Conservation (phyloP, 2,113 vertebrate genomes). For the Pitta sordida region DNA sequence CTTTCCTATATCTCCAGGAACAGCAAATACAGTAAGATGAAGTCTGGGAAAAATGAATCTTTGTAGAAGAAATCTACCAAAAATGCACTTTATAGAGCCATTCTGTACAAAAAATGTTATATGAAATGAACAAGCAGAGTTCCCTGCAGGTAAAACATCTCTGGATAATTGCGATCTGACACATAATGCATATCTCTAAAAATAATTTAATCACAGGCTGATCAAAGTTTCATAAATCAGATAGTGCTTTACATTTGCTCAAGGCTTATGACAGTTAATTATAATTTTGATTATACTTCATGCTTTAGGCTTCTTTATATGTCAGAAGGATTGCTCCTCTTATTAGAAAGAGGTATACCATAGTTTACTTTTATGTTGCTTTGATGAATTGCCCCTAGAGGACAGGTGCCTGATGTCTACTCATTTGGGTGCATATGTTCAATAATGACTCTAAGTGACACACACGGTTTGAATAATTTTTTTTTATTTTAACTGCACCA, state of each 20-base stretch:
- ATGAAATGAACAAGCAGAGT: neutral
- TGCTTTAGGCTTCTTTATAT: conserved; percentile 33
- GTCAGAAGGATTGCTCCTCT: conserved; percentile 6
- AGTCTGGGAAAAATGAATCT: neutral
- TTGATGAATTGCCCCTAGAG: conserved; percentile 20
- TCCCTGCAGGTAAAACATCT: neutral
- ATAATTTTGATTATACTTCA: conserved; percentile 54
- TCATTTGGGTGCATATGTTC: conserved; percentile 47
- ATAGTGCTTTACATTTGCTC: conserved; percentile 49
- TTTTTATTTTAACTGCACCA: neutral
- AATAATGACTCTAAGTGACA: conserved; percentile 48
- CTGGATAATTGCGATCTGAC: conserved; percentile 40
- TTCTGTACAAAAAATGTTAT: neutral
- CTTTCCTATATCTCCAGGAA: neutral
- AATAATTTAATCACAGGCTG: conserved; percentile 36
- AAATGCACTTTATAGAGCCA: neutral
- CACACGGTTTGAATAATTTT: neutral
- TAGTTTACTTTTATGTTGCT: conserved; percentile 29
- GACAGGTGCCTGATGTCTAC: neutral
- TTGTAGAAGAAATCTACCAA: neutral
- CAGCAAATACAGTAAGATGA: neutral
- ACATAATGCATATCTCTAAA: neutral
- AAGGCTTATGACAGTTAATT: conserved; percentile 47
- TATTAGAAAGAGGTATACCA: conserved; percentile 26
- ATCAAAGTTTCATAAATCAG: conserved; percentile 58